These are phyloP conservation scores for Ceryle rudis DNA, from an alignment of 2,797 vertebrate genomes.

Conservation along the genomic window DNA sequence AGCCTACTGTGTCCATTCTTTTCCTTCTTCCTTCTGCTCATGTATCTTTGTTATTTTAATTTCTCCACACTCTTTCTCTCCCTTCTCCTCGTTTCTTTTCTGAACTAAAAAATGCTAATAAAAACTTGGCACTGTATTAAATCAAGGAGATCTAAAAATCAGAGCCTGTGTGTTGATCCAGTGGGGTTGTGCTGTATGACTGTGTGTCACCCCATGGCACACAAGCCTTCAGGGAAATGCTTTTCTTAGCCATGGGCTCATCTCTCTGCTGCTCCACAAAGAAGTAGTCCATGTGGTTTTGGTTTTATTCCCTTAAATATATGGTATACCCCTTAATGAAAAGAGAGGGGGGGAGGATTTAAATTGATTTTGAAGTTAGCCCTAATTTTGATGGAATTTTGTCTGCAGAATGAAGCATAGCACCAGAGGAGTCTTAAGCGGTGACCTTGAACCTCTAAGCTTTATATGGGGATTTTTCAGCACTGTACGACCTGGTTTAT, in stretches of 20 bases:
- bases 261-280: not conserved
- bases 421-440: not conserved
- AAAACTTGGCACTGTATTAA: not conserved
- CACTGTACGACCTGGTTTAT: not conserved
- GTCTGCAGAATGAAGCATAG: not conserved
- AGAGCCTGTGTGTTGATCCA: not conserved
- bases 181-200: fast-evolving
- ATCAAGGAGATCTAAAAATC: not conserved
- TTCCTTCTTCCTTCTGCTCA: not conserved
- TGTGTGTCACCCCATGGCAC: fast-evolving
- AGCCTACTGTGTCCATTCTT: fast-evolving
- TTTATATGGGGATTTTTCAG: not conserved
- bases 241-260: not conserved
- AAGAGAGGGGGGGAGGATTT: fast-evolving
- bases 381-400: not conserved
- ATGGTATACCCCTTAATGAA: not conserved
- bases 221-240: fast-evolving
- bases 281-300: not conserved
- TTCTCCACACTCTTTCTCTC: fast-evolving
- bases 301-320: not conserved
- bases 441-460: not conserved
- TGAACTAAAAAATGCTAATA: not conserved
- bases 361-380: not conserved
- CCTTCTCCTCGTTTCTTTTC: not conserved
- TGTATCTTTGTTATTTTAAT: not conserved